Conservation (phyloP, 2,797 vertebrate species). For the Triplophysa bombifrons region DNA sequence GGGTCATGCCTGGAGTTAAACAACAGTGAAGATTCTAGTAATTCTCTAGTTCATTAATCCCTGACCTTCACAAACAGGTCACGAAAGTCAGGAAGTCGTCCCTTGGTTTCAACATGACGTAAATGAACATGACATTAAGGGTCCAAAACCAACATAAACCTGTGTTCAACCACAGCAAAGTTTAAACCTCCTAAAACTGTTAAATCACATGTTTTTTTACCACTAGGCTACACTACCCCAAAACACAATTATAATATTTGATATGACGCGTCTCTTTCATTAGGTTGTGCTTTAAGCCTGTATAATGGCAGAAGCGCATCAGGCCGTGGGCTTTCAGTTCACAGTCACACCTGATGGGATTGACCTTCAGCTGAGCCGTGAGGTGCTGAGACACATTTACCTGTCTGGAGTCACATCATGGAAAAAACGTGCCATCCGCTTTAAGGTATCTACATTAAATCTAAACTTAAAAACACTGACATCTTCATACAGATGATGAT, state of each 20-base stretch:
- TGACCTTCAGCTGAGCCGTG: conserved; percentile 85
- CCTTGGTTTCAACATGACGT: background rate
- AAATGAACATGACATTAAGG: background rate
- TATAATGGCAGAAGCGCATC: conserved; percentile 94
- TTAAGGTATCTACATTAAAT: conserved; percentile 76
- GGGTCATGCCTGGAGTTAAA: background rate
- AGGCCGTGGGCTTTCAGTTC: conserved; percentile 96
- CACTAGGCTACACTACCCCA: background rate
- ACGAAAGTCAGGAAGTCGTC: background rate
- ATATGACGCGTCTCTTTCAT: background rate
- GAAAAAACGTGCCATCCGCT: conserved; percentile 86
- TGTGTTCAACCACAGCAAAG: background rate
- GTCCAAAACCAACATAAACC: background rate
- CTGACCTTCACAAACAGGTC: background rate
- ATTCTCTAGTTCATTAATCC: conserved; percentile 1
- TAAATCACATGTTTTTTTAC: background rate
- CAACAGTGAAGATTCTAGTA: background rate
- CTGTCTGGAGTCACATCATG: conserved; percentile 85
- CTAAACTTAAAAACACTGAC: too few species aligned
- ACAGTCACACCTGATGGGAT: conserved; percentile 91
- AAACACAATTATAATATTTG: background rate
- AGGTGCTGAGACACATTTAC: conserved; percentile 89
- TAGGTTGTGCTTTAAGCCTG: conserved; percentile 28
- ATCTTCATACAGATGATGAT: too few species aligned
- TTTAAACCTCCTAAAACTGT: background rate